phyloP scores from a whole-genome alignment of 2,113 vertebrate species.

The Illadopsis cleaveri region DNA sequence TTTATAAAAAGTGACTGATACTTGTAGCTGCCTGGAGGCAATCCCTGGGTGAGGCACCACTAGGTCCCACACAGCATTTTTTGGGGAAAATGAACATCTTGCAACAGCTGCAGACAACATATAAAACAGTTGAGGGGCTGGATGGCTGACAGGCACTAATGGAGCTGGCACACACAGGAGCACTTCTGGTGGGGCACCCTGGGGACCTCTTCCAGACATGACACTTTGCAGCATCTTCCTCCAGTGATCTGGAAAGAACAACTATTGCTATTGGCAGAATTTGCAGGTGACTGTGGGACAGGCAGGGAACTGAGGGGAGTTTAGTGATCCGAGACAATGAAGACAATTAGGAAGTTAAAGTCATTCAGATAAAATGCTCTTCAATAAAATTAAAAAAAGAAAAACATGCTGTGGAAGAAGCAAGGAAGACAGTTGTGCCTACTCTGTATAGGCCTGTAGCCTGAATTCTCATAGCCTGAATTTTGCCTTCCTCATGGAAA shows the following conservation, averaged over 20 bases:
- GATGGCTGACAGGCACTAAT: background rate
- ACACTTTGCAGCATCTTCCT: background rate
- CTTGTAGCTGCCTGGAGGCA: background rate
- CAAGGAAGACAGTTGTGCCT: background rate
- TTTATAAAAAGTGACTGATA: background rate
- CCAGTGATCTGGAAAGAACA: background rate
- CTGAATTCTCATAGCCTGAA: background rate
- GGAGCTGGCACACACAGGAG: background rate
- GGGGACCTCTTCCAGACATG: background rate
- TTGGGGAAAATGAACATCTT: background rate
- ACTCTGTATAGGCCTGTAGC: background rate
- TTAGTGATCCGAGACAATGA: background rate
- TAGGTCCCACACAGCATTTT: background rate
- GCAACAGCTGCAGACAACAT: background rate
- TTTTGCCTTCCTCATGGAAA: background rate
- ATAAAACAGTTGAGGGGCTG: rapidly evolving
- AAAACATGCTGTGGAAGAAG: rapidly evolving
- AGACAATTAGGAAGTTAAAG: background rate
- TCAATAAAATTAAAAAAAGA: background rate
- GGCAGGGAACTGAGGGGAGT: rapidly evolving
- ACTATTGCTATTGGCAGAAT: background rate
- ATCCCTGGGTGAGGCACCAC: background rate
- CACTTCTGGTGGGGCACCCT: background rate
- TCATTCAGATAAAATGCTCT: background rate
- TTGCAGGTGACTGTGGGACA: background rate